These are phyloP conservation scores for Micropoecilia bifurca DNA, from an alignment of 2,797 vertebrate species.

Conservation along the genomic window DNA sequence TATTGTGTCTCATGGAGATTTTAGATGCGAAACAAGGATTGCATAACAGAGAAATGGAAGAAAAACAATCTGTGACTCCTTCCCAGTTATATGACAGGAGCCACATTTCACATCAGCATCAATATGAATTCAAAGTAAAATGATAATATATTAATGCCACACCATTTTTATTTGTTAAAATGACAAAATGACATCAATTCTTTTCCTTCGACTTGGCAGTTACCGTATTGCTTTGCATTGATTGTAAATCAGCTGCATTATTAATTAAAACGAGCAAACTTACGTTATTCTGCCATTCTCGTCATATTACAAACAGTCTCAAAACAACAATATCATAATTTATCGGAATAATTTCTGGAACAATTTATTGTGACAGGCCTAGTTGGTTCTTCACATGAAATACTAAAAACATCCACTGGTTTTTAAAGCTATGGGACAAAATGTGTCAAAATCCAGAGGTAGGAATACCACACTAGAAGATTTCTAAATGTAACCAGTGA, in stretches of 20 bases:
- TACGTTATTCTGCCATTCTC: too few relatives aligned
- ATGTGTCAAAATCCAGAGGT: too few relatives aligned
- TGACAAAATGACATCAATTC: background rate
- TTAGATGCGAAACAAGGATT: background rate
- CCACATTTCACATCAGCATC: background rate
- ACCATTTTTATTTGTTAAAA: background rate
- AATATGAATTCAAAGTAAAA: background rate
- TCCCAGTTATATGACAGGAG: too few relatives aligned
- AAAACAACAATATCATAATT: too few relatives aligned
- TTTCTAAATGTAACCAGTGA: background rate
- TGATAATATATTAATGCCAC: background rate
- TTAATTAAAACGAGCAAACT: too few relatives aligned
- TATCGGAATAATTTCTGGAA: too few relatives aligned
- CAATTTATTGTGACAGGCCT: too few relatives aligned
- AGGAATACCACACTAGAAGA: background rate
- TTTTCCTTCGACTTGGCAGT: background rate
- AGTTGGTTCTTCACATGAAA: too few relatives aligned
- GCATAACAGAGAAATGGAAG: background rate
- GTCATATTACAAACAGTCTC: too few relatives aligned
- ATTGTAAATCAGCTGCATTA: too few relatives aligned
- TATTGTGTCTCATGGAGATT: background rate
- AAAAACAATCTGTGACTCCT: background rate
- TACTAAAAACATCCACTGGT: too few relatives aligned
- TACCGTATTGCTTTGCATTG: background rate
- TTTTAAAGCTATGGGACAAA: too few relatives aligned